Conservation (phyloP, 2,888 invertebrate genomes). For the Pyrrhia umbra region DNA sequence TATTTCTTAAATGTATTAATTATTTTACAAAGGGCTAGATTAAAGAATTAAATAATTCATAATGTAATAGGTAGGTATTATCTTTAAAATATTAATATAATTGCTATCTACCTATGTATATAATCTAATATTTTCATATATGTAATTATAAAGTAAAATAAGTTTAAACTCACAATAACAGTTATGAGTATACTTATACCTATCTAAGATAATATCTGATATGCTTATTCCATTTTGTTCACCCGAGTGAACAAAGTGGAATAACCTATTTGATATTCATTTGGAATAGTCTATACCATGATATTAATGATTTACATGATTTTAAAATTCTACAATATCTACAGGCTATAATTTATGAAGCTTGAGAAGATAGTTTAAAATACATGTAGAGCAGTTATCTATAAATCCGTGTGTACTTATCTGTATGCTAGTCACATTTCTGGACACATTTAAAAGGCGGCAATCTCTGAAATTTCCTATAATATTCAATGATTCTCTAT, state of each 20-base stretch:
- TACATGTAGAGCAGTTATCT: conserved; percentile 1
- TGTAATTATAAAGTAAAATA: neutral
- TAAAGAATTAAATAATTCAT: neutral
- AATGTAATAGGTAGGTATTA: neutral
- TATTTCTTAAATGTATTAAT: neutral
- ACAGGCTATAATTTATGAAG: conserved; percentile 5
- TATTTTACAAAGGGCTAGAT: neutral
- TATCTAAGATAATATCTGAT: too few relatives aligned
- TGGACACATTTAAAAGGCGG: too few relatives aligned
- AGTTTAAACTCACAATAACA: too few relatives aligned
- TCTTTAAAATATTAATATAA: neutral
- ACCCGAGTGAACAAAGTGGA: too few relatives aligned
- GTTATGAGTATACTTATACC: too few relatives aligned
- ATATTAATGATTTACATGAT: conserved; percentile 9
- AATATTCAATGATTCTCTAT: too few relatives aligned
- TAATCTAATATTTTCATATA: neutral
- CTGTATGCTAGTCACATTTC: too few relatives aligned
- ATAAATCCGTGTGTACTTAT: too few relatives aligned
- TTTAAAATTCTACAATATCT: conserved; percentile 12
- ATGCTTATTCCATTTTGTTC: too few relatives aligned
- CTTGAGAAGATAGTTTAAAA: too few relatives aligned
- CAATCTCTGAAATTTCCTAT: too few relatives aligned
- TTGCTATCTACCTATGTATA: too few relatives aligned
- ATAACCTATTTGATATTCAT: conserved; percentile 15
- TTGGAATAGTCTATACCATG: conserved; percentile 7